Percentiles rank a stretch among this genome's conserved stretches.
phyloP scores from a whole-genome alignment of 2,797 vertebrate species.

The Helicolenus hilgendorfi region DNA sequence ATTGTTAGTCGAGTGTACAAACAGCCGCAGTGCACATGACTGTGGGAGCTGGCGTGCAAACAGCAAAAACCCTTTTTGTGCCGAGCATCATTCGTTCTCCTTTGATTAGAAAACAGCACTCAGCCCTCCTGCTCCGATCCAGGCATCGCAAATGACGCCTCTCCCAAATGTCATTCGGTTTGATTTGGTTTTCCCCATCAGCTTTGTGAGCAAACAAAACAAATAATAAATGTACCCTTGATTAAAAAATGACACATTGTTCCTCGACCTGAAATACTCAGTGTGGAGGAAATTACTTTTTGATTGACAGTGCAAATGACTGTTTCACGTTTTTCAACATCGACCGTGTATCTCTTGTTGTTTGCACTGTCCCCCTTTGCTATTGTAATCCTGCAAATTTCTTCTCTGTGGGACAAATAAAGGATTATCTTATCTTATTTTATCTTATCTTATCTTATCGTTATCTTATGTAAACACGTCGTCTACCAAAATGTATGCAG shows the following conservation, averaged over 20 bases:
- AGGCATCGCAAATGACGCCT: conserved; percentile 23
- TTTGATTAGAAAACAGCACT: conserved; percentile 61
- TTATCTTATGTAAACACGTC: not conserved
- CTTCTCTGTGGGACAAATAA: no score
- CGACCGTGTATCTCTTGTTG: not conserved
- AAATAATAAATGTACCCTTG: conserved; percentile 16
- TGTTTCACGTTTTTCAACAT: not conserved
- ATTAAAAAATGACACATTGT: conserved; percentile 24
- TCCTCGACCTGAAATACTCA: not conserved
- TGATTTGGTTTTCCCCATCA: conserved; percentile 22
- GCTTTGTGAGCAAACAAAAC: conserved; percentile 2
- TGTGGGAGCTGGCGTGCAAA: conserved; percentile 31
- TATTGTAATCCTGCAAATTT: no score
- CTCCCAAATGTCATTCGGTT: conserved; percentile 11
- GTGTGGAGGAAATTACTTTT: not conserved
- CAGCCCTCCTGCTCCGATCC: conserved; percentile 13
- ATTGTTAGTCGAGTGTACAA: conserved; percentile 26
- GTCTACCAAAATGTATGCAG: not conserved
- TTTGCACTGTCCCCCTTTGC: no score
- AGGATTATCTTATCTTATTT: no score
- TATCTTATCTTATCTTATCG: no score
- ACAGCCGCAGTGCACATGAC: not conserved
- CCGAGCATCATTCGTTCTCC: conserved; percentile 15
- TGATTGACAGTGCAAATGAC: not conserved
- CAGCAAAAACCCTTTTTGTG: conserved; percentile 27